phyloP scores from a whole-genome alignment of 2,888 invertebrate genomes.

The Troides aeacus region DNA sequence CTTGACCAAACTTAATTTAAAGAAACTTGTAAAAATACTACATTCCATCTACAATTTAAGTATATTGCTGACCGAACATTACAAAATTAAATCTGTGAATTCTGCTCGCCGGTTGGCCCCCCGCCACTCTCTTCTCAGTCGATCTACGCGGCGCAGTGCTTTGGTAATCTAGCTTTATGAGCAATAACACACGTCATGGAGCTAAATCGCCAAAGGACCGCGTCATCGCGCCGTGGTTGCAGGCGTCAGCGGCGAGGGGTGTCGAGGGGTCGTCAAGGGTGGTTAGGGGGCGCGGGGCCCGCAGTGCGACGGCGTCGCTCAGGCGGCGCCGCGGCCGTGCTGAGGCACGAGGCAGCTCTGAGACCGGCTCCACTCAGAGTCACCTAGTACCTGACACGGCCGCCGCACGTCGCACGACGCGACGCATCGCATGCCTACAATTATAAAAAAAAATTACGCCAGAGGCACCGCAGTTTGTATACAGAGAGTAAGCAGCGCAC shows the following conservation, averaged over 20 bases:
- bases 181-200: constrained; percentile 88
- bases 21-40: no score
- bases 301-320: constrained; percentile 27
- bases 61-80: no score
- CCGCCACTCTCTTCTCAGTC: background rate
- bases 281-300: background rate
- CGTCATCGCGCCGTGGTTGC: constrained; percentile 46
- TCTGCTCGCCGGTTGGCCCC: background rate
- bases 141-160: constrained; percentile 81
- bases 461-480: no score
- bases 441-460: no score
- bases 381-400: constrained; percentile 91
- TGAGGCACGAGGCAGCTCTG: constrained; percentile 79
- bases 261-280: constrained; percentile 37
- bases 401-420: constrained; percentile 32
- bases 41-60: no score
- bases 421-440: background rate
- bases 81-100: no score
- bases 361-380: constrained; percentile 85
- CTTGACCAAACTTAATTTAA: no score
- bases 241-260: constrained; percentile 42
- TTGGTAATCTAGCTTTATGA: constrained; percentile 96
- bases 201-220: constrained; percentile 97
- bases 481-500: no score
- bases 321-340: constrained; percentile 43